These are phyloP conservation scores for Archocentrus centrarchus DNA, from an alignment of 2,113 vertebrate genomes.

Conservation along the genomic window DNA sequence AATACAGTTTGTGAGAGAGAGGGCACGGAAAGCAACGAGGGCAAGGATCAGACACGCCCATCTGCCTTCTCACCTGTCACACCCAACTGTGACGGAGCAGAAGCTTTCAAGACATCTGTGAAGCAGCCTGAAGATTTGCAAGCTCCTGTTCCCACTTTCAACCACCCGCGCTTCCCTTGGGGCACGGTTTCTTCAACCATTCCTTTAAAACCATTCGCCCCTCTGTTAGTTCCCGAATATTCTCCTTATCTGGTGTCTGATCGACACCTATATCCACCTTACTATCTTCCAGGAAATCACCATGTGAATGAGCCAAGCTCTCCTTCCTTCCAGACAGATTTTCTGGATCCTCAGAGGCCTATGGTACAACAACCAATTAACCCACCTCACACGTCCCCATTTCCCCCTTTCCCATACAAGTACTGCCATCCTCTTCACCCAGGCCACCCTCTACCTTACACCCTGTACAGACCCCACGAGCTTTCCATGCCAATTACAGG, in stretches of 20 bases:
- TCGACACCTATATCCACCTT: slow-evolving; percentile 82
- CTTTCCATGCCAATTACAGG: slow-evolving; percentile 62
- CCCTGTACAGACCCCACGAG: slow-evolving; percentile 85
- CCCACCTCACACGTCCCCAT: slow-evolving; percentile 77
- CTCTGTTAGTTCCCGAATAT: slow-evolving; percentile 86
- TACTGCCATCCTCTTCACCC: slow-evolving; percentile 85
- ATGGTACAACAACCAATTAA: slow-evolving; percentile 84
- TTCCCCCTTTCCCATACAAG: slow-evolving; percentile 85
- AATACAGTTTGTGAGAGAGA: slow-evolving; percentile 56
- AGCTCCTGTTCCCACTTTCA: slow-evolving; percentile 79
- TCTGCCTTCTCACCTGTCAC: slow-evolving; percentile 87
- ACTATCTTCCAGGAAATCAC: slow-evolving; percentile 79
- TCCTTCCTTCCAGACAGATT: slow-evolving; percentile 74
- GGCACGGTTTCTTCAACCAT: slow-evolving; percentile 80
- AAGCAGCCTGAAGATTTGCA: slow-evolving; percentile 70
- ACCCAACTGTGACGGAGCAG: slow-evolving; percentile 68
- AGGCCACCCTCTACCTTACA: slow-evolving; percentile 81
- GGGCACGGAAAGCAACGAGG: slow-evolving; percentile 28
- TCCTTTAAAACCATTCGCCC: slow-evolving; percentile 79
- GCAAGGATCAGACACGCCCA: slow-evolving; percentile 62
- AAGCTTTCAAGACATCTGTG: slow-evolving; percentile 65
- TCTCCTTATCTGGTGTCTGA: slow-evolving; percentile 85
- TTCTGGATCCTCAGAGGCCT: slow-evolving; percentile 86
- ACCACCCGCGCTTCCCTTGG: slow-evolving; percentile 83
- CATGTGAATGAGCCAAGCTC: slow-evolving; percentile 65